Conservation (phyloP, 2,888 invertebrate genomes). For the Hydraecia micacea region DNA sequence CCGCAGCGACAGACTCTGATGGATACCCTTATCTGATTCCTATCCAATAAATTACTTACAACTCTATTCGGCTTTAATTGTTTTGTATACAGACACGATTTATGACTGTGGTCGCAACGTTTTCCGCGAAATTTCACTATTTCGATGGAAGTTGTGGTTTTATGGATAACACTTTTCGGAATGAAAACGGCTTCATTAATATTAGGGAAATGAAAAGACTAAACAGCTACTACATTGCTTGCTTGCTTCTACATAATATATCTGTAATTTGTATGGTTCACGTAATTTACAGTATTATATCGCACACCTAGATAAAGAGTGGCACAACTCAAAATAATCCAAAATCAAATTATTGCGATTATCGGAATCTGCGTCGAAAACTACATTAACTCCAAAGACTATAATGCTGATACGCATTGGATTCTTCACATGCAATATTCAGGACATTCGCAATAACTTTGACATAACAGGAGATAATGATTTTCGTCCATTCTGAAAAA, state of each 20-base stretch:
- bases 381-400: too few species aligned
- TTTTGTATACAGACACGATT: slow-evolving; percentile 79
- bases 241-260: not conserved
- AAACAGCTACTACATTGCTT: not conserved
- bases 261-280: not conserved
- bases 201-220: slow-evolving; percentile 6
- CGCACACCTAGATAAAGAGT: too few species aligned
- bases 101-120: slow-evolving; percentile 72
- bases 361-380: too few species aligned
- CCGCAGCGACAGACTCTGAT: slow-evolving; percentile 69
- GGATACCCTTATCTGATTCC: slow-evolving; percentile 80
- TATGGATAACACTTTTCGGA: slow-evolving; percentile 25
- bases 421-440: too few species aligned
- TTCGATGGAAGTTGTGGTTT: slow-evolving; percentile 57
- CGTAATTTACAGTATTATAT: too few species aligned
- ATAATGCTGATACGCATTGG: too few species aligned
- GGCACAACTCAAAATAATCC: too few species aligned
- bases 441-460: too few species aligned
- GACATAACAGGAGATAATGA: too few species aligned
- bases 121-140: slow-evolving; percentile 64
- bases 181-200: slow-evolving; percentile 39
- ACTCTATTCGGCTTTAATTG: slow-evolving; percentile 80
- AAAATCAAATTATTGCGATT: too few species aligned
- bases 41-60: slow-evolving; percentile 82
- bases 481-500: too few species aligned